A percentile compares a stretch with the other conserved stretches of the same genome.
phyloP scores from a whole-genome alignment of 1,140 invertebrate genomes.

The Aphelenchoides fujianensis region DNA sequence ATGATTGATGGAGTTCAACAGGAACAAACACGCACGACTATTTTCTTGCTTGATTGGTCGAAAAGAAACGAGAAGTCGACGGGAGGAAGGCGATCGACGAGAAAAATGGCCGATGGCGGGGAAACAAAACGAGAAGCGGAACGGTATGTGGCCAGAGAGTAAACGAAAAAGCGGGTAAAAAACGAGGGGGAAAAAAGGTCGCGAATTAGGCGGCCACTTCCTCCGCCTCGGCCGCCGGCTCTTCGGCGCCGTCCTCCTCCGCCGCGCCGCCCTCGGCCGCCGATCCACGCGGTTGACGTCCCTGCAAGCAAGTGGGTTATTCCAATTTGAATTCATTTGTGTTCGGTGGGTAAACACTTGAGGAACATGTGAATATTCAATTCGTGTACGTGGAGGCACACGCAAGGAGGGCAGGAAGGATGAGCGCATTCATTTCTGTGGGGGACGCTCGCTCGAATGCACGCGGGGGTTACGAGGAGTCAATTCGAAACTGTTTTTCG shows the following conservation, averaged over 20 bases:
- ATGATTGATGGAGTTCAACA: too few relatives aligned
- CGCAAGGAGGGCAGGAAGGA: too few relatives aligned
- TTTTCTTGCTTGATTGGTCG: not conserved
- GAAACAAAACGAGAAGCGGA: too few relatives aligned
- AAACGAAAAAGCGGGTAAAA: not conserved
- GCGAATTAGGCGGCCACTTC: constrained; percentile 16
- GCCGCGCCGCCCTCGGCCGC: not conserved
- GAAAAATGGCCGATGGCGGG: too few relatives aligned
- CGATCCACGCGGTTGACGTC: not conserved
- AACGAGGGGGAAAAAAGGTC: constrained; percentile 4
- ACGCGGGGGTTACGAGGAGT: too few relatives aligned
- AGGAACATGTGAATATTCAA: too few relatives aligned
- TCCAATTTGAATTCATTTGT: not conserved
- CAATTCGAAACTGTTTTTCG: too few relatives aligned
- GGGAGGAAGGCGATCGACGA: not conserved
- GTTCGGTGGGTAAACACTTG: too few relatives aligned
- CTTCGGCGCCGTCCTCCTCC: not conserved
- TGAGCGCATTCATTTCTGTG: too few relatives aligned
- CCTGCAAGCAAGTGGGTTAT: not conserved
- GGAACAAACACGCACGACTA: not conserved
- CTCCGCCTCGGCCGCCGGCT: not conserved
- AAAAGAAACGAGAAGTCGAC: not conserved
- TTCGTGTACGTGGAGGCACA: too few relatives aligned
- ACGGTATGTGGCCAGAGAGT: not conserved
- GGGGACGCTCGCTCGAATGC: too few relatives aligned